Conservation (phyloP, 2,113 vertebrate species). For the Casuarius casuarius region DNA sequence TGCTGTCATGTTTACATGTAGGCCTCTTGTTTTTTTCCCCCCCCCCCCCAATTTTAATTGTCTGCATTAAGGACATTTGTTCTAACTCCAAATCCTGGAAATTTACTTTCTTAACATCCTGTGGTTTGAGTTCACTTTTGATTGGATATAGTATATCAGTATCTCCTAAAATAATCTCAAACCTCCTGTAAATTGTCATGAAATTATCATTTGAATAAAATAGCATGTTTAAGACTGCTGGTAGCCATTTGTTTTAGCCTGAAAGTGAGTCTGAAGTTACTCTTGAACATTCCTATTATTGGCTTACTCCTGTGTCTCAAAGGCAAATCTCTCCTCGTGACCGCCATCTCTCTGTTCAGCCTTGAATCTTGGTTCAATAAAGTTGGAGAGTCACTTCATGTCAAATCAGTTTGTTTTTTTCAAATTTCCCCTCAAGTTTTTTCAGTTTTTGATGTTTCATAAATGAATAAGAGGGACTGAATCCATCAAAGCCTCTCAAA, state of each 20-base stretch:
- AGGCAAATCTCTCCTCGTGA: neutral
- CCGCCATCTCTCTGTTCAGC: neutral
- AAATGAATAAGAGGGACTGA: neutral
- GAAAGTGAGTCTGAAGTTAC: neutral
- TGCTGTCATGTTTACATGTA: conserved; percentile 34
- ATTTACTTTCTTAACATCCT: neutral
- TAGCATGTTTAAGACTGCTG: neutral
- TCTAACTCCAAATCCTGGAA: neutral
- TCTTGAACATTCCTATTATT: neutral
- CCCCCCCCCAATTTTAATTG: neutral
- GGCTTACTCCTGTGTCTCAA: conserved; percentile 15
- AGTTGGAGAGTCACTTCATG: neutral
- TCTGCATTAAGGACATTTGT: neutral
- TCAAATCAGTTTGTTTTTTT: neutral
- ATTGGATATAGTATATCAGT: rapidly evolving
- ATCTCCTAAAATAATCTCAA: neutral
- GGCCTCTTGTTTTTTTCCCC: conserved; percentile 10
- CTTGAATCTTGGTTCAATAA: neutral
- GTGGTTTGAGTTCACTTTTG: neutral
- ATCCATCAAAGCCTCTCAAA: neutral
- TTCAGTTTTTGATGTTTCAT: neutral
- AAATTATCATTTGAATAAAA: neutral
- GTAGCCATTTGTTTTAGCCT: neutral
- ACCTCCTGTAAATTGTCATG: neutral
- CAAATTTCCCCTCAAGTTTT: neutral